Evolutionary conservation across 2,113 vertebrate species (phyloP).

Genomic region (Tetrao urogallus): DNA sequence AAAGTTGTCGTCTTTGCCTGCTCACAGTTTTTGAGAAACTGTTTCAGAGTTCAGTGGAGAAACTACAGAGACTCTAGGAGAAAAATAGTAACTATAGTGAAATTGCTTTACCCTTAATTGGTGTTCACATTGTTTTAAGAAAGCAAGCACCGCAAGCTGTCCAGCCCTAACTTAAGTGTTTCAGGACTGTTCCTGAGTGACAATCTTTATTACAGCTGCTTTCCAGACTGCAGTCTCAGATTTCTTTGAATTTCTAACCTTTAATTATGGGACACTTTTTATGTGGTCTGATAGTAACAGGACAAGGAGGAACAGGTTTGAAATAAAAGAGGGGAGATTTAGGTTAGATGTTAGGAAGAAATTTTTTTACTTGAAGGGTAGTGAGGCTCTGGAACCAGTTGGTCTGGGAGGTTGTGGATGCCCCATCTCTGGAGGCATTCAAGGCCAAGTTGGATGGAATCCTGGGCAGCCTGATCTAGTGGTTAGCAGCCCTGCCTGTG

Average conservation of each 20-base stretch:
- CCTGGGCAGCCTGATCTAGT: too few relatives aligned
- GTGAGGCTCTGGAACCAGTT: too few relatives aligned
- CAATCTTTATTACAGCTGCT: not conserved
- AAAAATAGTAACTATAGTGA: not conserved
- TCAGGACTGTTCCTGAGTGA: not conserved
- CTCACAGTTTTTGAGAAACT: not conserved
- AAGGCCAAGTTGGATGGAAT: too few relatives aligned
- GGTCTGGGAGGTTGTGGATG: too few relatives aligned
- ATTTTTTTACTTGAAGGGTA: too few relatives aligned
- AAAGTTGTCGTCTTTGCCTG: not conserved
- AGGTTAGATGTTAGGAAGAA: too few relatives aligned
- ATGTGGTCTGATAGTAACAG: too few relatives aligned
- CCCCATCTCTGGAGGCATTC: too few relatives aligned
- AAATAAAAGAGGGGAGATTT: too few relatives aligned
- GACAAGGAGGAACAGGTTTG: too few relatives aligned
- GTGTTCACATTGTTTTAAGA: not conserved
- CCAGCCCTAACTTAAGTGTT: not conserved
- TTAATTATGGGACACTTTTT: not conserved
- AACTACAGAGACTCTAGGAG: not conserved
- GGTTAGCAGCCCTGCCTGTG: too few relatives aligned
- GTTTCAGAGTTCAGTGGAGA: not conserved
- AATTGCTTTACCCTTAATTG: not conserved
- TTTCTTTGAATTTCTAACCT: not conserved
- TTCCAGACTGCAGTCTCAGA: not conserved
- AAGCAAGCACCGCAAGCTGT: not conserved